phyloP scores from a whole-genome alignment of 2,888 invertebrate genomes.

The Isoperla grammatica region DNA sequence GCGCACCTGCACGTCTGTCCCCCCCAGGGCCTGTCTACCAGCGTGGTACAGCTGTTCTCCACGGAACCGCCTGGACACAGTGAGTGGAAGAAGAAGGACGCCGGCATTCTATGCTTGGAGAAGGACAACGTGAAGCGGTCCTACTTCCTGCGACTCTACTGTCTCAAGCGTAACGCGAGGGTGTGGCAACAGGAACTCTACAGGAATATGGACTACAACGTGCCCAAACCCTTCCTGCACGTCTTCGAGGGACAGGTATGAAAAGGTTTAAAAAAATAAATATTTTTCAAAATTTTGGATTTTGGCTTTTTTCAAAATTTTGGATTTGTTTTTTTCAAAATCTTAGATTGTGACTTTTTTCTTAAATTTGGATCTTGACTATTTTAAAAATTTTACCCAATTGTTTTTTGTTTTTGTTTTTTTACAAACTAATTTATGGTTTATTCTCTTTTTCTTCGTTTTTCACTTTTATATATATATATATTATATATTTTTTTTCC shows the following conservation, averaged over 20 bases:
- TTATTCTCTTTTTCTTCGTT: no score
- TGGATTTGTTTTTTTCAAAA: no score
- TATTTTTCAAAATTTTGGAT: no score
- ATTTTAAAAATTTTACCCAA: no score
- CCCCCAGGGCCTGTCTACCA: slow-evolving; percentile 55
- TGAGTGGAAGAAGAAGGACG: slow-evolving; percentile 80
- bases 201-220: slow-evolving; percentile 79
- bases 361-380: no score
- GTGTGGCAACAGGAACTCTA: slow-evolving; percentile 96
- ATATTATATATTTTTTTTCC: no score
- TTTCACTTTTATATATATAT: no score
- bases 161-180: slow-evolving; percentile 66
- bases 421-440: no score
- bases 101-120: slow-evolving; percentile 85
- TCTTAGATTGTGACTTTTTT: no score
- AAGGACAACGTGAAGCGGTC: slow-evolving; percentile 84
- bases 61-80: slow-evolving; percentile 77
- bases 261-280: slow-evolving; percentile 20
- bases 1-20: no score
- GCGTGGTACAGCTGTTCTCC: slow-evolving; percentile 80
- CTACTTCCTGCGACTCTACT: slow-evolving; percentile 89
- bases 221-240: slow-evolving; percentile 74
- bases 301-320: no score
- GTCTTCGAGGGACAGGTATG: slow-evolving; percentile 90
- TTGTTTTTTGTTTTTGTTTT: no score